These are phyloP conservation scores for Sycobia sp. DNA, from an alignment of 1,140 invertebrate species.

Conservation along the genomic window DNA sequence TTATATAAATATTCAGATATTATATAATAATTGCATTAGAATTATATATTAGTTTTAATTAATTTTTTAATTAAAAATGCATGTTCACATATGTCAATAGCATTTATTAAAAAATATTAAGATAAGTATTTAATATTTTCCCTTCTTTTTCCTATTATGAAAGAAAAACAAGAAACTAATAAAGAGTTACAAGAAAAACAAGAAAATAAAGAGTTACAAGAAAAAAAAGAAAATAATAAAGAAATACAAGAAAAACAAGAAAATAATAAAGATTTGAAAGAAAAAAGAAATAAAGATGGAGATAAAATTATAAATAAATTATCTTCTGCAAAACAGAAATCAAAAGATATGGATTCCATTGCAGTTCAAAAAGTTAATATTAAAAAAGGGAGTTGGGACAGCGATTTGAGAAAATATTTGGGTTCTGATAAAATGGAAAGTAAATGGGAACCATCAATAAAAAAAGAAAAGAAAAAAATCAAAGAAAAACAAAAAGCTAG, in stretches of 20 bases:
- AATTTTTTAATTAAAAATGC: neutral
- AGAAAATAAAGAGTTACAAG: too few relatives aligned
- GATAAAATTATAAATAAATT: neutral
- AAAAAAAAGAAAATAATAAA: too few relatives aligned
- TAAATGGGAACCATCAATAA: neutral
- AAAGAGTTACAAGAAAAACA: too few relatives aligned
- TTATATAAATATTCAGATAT: neutral
- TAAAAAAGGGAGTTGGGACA: conserved; percentile 15
- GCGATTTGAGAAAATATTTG: conserved; percentile 8
- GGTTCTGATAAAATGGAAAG: neutral
- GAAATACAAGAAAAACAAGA: neutral
- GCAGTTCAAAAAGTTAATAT: neutral
- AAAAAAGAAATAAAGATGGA: neutral
- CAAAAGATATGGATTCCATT: neutral
- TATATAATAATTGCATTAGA: neutral
- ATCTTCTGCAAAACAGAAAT: neutral
- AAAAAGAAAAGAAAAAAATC: conserved; percentile 2
- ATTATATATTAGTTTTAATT: neutral
- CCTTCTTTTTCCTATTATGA: too few relatives aligned
- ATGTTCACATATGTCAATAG: too few relatives aligned
- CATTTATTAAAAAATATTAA: too few relatives aligned
- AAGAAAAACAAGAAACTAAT: too few relatives aligned
- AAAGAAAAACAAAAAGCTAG: neutral
- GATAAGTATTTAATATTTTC: neutral
- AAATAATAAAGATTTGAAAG: neutral